Conservation (phyloP, 2,113 vertebrate species). For the Chaetodon trifascialis region DNA sequence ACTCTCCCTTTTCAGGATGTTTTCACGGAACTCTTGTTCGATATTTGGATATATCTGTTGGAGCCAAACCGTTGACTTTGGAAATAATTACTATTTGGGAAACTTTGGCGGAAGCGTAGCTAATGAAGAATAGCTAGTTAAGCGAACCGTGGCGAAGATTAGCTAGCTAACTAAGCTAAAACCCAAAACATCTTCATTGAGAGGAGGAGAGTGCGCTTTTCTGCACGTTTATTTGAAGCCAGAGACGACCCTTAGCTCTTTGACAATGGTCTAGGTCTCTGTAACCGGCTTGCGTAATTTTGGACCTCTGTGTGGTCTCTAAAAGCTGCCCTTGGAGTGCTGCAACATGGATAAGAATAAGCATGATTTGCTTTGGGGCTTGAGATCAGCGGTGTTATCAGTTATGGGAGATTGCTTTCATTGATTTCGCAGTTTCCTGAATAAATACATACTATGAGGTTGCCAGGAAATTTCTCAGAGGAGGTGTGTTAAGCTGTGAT, state of each 20-base stretch:
- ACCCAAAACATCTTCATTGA: constrained; percentile 30
- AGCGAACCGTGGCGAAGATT: constrained; percentile 53
- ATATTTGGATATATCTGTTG: background rate
- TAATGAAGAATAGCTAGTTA: constrained; percentile 53
- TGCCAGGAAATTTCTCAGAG: constrained; percentile 34
- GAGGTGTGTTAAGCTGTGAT: constrained; percentile 52
- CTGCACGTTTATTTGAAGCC: constrained; percentile 6
- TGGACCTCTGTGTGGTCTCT: background rate
- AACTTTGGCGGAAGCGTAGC: constrained; percentile 55
- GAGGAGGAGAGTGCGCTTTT: background rate
- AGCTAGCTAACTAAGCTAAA: constrained; percentile 70
- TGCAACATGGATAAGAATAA: constrained; percentile 34
- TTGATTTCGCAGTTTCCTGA: constrained; percentile 12
- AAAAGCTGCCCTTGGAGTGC: background rate
- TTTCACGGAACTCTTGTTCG: constrained; percentile 1
- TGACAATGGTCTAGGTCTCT: constrained; percentile 8
- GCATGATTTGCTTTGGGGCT: constrained; percentile 14
- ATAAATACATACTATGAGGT: constrained; percentile 28
- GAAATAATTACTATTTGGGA: constrained; percentile 11
- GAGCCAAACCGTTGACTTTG: background rate
- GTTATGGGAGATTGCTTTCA: constrained; percentile 12
- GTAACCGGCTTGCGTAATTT: background rate
- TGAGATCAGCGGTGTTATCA: constrained; percentile 11
- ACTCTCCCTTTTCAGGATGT: constrained; percentile 23
- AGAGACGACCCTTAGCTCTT: background rate